Evolutionary conservation across 2,888 invertebrate species (phyloP).

Genomic region (Melanostoma mellinum): DNA sequence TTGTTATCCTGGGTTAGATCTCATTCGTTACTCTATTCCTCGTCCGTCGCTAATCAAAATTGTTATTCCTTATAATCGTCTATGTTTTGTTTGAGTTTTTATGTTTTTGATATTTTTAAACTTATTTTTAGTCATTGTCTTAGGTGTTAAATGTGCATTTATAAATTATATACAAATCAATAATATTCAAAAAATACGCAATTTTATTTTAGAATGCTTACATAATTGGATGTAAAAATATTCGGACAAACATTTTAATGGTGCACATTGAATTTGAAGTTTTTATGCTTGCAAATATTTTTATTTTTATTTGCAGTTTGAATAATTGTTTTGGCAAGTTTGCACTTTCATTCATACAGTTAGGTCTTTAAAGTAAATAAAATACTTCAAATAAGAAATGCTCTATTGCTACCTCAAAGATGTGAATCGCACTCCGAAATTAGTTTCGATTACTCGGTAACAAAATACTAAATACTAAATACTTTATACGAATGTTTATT

Average conservation of each 20-base stretch:
- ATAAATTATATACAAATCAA: constrained; percentile 23
- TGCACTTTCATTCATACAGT: constrained; percentile 66
- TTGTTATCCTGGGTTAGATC: constrained; percentile 59
- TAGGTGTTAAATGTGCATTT: constrained; percentile 3
- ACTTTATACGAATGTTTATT: too few species aligned
- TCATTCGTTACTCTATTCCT: constrained; percentile 26
- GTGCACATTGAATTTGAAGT: constrained; percentile 42
- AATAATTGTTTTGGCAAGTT: constrained; percentile 51
- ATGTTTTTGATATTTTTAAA: not conserved
- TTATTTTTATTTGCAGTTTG: constrained; percentile 45
- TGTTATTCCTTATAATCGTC: constrained; percentile 8
- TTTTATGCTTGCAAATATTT: constrained; percentile 61
- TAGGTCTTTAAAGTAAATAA: constrained; percentile 31
- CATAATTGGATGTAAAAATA: constrained; percentile 33
- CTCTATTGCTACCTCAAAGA: not conserved
- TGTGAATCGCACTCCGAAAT: not conserved
- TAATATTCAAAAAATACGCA: constrained; percentile 5
- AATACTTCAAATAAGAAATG: not conserved
- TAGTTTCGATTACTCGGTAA: too few species aligned
- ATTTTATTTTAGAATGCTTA: constrained; percentile 47
- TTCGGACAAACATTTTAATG: constrained; percentile 1
- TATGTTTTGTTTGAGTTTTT: constrained; percentile 21
- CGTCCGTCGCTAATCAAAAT: constrained; percentile 28
- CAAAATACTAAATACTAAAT: too few species aligned
- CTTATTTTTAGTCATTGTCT: not conserved